Base-by-base conservation (phyloP, 1,140 invertebrate species). In the Drosophila ironensis region DNA sequence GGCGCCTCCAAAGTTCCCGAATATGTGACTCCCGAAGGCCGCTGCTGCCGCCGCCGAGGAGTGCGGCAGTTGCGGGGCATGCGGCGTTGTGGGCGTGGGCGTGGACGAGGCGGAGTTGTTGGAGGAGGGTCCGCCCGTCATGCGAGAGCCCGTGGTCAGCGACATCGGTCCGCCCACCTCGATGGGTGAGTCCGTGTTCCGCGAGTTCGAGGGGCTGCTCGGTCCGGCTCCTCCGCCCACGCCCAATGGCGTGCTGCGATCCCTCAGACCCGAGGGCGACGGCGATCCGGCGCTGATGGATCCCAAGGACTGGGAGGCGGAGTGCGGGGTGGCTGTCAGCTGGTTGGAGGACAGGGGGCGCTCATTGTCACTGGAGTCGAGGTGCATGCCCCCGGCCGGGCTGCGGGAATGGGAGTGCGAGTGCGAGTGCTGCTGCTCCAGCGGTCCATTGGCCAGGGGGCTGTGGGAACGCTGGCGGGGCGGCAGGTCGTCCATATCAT, bases 81-180 rank as follows among this genome's bases (percentile, higher is more conserved):
- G 78, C 7, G 78, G 78, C 19, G 86, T 73, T 22, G 81, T 60
- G 17, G 82, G 70, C 8, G 87, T 87, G 8, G 86, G 73, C 35
- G 82, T 84, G 17, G 78, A 88, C 7, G 74, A 77, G 30, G 71
- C 70, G 37, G 82, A 81, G n/a, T 80, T 81, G 47, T 80, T 81
- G 4, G 75, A 76, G 24, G 81, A 76, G 37, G 78, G 37, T 25
- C 11, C 16, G 11, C 30, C 17, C 9, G 74, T 53, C 67, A 76
- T 76, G 3, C 75, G 42, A 6, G 78, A 63, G 25, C 72, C 71
- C 7, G 74, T 84, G 59, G 89, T 88, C 61, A 89, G 41, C 9
- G 89, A 89, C 57, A 90, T 89, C 38, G 89, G 89, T 3, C 88
- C 89, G n/a, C 89, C 89, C 47, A 90, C 89, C 69, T 90, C 89